A percentile compares a stretch with the other conserved stretches of the same genome.
Evolutionary conservation across 35 echinoderm and acorn worm species (phyloP).

Genomic region (Ophiothrix spiculata): DNA sequence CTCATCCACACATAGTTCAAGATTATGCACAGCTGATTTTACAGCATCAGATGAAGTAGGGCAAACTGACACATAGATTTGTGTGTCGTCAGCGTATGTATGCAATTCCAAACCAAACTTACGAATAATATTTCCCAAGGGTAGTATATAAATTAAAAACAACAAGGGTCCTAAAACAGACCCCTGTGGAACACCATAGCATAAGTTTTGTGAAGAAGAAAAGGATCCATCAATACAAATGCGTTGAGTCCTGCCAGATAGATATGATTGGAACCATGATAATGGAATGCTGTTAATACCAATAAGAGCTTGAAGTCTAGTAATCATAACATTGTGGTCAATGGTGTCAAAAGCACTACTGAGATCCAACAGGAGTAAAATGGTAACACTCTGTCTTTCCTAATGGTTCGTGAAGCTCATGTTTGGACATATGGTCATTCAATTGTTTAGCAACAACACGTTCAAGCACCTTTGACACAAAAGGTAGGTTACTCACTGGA

Average conservation of each 20-base stretch:
- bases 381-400: slow-evolving; percentile 19
- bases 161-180: slow-evolving; percentile 14
- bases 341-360: slow-evolving; percentile 54
- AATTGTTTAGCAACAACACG: slow-evolving; percentile 18
- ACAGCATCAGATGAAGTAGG: no score
- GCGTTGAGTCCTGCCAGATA: slow-evolving; percentile 19
- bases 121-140: slow-evolving; percentile 16
- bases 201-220: neutral
- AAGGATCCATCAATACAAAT: neutral
- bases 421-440: slow-evolving; percentile 41
- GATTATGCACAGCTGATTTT: no score
- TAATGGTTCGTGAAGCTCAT: slow-evolving; percentile 42
- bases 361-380: slow-evolving; percentile 51
- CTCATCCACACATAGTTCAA: no score
- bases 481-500: slow-evolving; percentile 25
- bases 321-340: slow-evolving; percentile 42
- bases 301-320: slow-evolving; percentile 25
- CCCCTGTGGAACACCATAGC: slow-evolving; percentile 26
- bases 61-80: slow-evolving; percentile 3
- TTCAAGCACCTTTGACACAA: slow-evolving; percentile 37
- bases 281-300: slow-evolving; percentile 24
- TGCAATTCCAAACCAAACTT: slow-evolving; percentile 17
- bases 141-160: neutral
- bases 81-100: slow-evolving; percentile 21
- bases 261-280: slow-evolving; percentile 41